Percentiles rank a stretch among this genome's conserved stretches.
Conservation (phyloP, 2,113 vertebrate species). For the Bagarius yarrelli region DNA sequence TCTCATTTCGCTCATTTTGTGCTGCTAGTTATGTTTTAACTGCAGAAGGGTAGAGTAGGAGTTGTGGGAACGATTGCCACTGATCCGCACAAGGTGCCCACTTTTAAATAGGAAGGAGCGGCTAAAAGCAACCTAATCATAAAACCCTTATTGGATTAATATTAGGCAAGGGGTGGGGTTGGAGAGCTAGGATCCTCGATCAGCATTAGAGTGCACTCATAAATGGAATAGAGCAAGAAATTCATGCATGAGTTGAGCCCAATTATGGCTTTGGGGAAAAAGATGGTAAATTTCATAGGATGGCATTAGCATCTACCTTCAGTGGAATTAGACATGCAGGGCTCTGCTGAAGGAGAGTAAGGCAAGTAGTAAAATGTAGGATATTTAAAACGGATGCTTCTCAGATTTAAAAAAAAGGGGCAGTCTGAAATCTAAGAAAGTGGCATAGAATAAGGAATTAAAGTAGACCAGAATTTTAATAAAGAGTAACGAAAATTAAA, state of each 20-base stretch:
- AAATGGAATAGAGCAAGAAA: conserved; percentile 39
- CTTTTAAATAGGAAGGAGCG: conserved; percentile 10
- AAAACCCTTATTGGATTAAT: conserved; percentile 40
- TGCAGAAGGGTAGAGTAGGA: conserved; percentile 47
- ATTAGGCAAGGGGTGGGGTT: conserved; percentile 25
- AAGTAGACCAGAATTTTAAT: conserved; percentile 18
- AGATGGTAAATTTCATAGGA: conserved; percentile 46
- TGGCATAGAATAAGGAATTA: conserved; percentile 10
- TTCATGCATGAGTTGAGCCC: conserved; percentile 48
- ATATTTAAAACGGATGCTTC: conserved; percentile 28
- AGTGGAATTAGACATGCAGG: conserved; percentile 30
- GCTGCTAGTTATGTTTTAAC: conserved; percentile 59
- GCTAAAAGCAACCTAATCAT: conserved; percentile 21
- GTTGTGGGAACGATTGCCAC: conserved; percentile 21
- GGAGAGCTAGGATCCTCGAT: conserved; percentile 23
- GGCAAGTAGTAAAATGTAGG: conserved; percentile 21
- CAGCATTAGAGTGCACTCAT: conserved; percentile 40
- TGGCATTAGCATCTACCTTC: conserved; percentile 27
- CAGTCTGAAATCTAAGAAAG: conserved; percentile 6
- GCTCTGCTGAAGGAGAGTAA: conserved; percentile 27
- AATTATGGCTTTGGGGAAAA: conserved; percentile 47
- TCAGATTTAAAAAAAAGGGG: conserved; percentile 1
- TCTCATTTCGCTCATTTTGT: too few relatives aligned
- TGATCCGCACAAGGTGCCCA: conserved; percentile 20
- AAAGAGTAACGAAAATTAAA: background rate